These are phyloP conservation scores for Heliconius aoede DNA, from an alignment of 2,888 invertebrate species.

Conservation along the genomic window DNA sequence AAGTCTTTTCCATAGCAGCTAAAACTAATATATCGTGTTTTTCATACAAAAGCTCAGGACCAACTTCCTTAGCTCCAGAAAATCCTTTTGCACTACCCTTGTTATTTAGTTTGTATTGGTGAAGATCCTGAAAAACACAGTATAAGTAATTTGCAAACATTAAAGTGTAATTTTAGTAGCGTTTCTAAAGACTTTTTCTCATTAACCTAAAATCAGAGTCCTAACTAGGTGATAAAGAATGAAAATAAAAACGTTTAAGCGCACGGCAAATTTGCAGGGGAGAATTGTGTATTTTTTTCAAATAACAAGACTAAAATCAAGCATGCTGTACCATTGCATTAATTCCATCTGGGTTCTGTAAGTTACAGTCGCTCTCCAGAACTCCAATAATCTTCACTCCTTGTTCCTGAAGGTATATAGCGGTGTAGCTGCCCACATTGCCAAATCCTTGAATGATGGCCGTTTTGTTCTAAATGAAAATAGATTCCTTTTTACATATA, in stretches of 20 bases:
- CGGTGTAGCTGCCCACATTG: conserved; percentile 91
- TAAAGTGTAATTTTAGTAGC: background rate
- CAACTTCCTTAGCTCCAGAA: conserved; percentile 83
- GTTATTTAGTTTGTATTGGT: conserved; percentile 72
- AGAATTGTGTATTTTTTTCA: background rate
- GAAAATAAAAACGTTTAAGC: too few relatives aligned
- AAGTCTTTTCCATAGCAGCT: conserved; percentile 90
- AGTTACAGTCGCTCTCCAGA: conserved; percentile 85
- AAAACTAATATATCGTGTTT: conserved; percentile 92
- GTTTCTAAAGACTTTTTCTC: background rate
- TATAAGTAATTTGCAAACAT: background rate
- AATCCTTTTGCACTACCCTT: conserved; percentile 86
- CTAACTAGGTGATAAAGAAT: too few relatives aligned
- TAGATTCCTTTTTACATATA: background rate
- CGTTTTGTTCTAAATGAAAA: conserved; percentile 84
- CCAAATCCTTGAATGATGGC: conserved; percentile 92
- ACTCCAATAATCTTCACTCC: conserved; percentile 90
- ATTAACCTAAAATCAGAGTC: background rate
- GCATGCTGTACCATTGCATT: conserved; percentile 63
- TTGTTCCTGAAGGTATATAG: conserved; percentile 86
- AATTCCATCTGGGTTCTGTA: conserved; percentile 87
- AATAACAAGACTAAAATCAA: background rate
- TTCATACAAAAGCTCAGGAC: conserved; percentile 86
- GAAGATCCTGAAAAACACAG: conserved; percentile 62
- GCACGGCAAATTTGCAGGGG: too few relatives aligned